Base-by-base conservation (phyloP, 2,113 vertebrate species). In the Onychostruthus taczanowskii region DNA sequence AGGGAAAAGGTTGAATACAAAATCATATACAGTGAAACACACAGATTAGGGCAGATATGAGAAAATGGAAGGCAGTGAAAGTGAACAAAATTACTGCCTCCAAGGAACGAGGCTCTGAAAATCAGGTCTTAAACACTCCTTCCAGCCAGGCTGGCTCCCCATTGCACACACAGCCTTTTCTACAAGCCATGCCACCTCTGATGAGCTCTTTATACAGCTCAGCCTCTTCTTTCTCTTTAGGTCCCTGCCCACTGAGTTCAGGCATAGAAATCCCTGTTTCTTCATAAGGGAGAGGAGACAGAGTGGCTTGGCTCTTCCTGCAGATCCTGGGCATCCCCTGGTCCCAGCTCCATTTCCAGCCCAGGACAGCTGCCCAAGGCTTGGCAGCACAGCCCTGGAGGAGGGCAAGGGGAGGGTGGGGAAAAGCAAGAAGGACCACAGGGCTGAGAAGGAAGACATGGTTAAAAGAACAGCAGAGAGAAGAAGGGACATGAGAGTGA, bases 221-320 rank as follows among this genome's bases (percentile, higher is more conserved):
- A 37, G 24, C 17, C 44, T 61, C 69, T 35, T 46, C 28, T 46
- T 84, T 75, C 46, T 64, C 14, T 77, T 61, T 21, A 50, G 80
- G 61, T 80, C 46, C 21, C 50, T 74, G 16, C 13, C 11, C 15
- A 4, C 22, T 59, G 47, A 78, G 26, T 43, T 78, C 27, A 55
- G 35, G 12, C 35, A 59, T 1, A 77, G 64, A 67, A 93, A 67
- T 70, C 9, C 11, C 11, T 6, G 1, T 14, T 72, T 10, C 10
- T 4, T 77, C 24, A 1, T 1, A 80, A 43, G 31, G 31, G 22
- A 87, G 17, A 64, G 27, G 15, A 28, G 20, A 41, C 56, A 37
- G 56, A 90, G 22, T 18, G 20, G 9, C 16, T 84, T 0, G 0
- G 11, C 3, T 8, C 20, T 23, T 85, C 31, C 31, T 61, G 41